Evolutionary conservation across 2,113 vertebrate genomes (phyloP).

Genomic region (Trinectes maculatus): DNA sequence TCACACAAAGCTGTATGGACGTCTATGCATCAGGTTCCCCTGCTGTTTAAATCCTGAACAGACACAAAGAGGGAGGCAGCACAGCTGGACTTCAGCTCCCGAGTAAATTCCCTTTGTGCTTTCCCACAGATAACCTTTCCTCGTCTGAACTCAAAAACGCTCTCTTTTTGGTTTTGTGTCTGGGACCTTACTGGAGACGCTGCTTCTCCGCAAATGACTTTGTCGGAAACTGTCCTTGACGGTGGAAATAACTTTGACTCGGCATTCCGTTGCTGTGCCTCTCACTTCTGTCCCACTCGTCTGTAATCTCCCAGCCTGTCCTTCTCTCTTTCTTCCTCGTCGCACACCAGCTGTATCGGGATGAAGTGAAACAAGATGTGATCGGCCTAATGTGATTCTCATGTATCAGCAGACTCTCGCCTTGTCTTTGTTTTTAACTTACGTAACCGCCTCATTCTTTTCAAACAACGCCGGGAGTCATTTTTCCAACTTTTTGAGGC

Average conservation of each 20-base stretch:
- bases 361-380: conserved; percentile 44
- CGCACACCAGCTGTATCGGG: conserved; percentile 20
- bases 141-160: conserved; percentile 1
- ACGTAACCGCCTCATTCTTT: conserved; percentile 18
- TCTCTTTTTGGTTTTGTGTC: neutral
- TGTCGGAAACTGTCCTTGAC: neutral
- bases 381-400: conserved; percentile 47
- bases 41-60: conserved; percentile 61
- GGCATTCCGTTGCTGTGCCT: neutral
- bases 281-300: neutral
- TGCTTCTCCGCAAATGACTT: conserved; percentile 2
- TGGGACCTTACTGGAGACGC: conserved; percentile 1
- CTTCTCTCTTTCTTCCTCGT: neutral
- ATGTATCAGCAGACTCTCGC: conserved; percentile 37
- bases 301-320: neutral
- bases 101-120: conserved; percentile 49
- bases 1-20: neutral
- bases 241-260: conserved; percentile 40
- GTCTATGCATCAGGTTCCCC: conserved; percentile 31
- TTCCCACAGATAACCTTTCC: conserved; percentile 40
- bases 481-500: conserved; percentile 30
- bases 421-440: conserved; percentile 30
- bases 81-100: conserved; percentile 62
- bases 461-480: neutral
- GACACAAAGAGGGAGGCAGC: conserved; percentile 42